Conservation (phyloP, 2,113 vertebrate species). For the Onychostoma macrolepis region DNA sequence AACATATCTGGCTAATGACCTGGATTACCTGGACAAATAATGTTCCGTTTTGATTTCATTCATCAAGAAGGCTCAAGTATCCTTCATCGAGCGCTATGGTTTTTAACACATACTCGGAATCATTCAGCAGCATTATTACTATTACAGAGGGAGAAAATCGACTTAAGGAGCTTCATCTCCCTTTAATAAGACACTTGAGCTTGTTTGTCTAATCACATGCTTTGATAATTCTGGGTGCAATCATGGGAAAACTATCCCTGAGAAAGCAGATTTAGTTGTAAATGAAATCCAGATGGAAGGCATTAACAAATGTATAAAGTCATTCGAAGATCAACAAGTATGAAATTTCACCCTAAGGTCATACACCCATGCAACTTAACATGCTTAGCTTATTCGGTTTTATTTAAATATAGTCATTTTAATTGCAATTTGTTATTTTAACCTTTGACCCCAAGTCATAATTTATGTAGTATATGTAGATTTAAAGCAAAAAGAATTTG, state of each 20-base stretch:
- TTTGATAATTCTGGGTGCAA: conserved; percentile 7
- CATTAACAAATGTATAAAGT: neutral
- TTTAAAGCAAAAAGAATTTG: neutral
- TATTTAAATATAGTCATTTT: neutral
- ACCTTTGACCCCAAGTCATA: neutral
- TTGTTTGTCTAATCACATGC: conserved; percentile 27
- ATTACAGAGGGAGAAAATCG: neutral
- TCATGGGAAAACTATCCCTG: neutral
- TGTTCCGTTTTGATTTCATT: neutral
- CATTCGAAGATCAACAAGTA: neutral
- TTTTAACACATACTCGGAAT: neutral
- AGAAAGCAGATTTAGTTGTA: neutral
- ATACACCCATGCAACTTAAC: neutral
- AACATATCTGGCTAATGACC: neutral
- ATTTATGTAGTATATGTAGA: neutral
- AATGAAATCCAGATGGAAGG: conserved; percentile 10
- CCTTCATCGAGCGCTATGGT: neutral
- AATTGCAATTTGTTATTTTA: neutral
- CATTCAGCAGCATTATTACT: neutral
- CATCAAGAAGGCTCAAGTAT: neutral
- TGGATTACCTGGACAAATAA: neutral
- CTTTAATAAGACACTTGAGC: neutral
- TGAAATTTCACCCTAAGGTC: neutral
- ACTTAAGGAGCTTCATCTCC: neutral
- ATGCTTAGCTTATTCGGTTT: neutral